Evolutionary conservation across 2,888 invertebrate genomes (phyloP), one percentile per base, ranked within the genome.

Genomic region (Sarcophaga carnaria): DNA sequence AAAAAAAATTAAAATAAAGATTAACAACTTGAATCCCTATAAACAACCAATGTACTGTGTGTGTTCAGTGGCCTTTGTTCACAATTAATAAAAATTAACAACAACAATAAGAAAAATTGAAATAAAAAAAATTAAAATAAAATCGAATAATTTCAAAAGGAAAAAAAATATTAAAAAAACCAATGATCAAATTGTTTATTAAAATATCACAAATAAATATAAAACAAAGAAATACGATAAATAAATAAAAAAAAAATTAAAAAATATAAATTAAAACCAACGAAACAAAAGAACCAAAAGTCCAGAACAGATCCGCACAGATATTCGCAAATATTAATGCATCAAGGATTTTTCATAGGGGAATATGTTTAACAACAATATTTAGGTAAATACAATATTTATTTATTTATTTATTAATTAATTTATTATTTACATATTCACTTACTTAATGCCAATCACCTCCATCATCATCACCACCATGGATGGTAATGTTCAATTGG

Each of bases 281-380:
- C 14, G 54, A 54, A 54, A 54, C 54, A 54, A 54, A 54, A 54
- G 54, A 54, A 14, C 54, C 54, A 17, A 12, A 54, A 14, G 5
- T 54, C 17, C 54, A 17, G 12, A 54, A 54, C 54, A 54, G 14
- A 54, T 54, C 54, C 12, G 4, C 17, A 54, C 54, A 14, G 54
- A 12, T 54, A 12, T 54, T 54, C 67, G 64, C 76, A 62, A 81
- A 77, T 67, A 81, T 67, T 27, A 75, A 80, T 62, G 82, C 88
- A 78, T 83, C 86, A 82, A 89, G 88, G 89, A 88, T 81, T 88
- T 89, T 89, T 64, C 90, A 90, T 89, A 89, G 89, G 92, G 90
- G 93, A 93, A 92, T 90, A 92, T 92, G 92, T 90, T 90, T 90
- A 89, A 89, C 91, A 90, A 88, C 88, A 90, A 90, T 89, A 90